phyloP scores from a whole-genome alignment of 1,140 invertebrate genomes.

The Triops cancriformis region DNA sequence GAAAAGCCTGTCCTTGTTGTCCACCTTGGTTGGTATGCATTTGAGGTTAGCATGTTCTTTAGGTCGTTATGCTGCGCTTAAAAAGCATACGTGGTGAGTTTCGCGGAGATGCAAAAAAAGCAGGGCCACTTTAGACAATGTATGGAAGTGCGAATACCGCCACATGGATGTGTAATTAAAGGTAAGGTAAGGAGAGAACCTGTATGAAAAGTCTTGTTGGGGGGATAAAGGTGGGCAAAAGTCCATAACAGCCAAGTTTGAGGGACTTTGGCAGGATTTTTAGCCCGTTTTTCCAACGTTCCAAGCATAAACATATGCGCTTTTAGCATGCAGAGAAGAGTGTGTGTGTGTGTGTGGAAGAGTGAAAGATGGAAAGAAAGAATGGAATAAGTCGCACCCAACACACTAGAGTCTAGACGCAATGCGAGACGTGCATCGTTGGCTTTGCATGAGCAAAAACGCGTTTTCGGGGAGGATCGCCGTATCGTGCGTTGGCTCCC shows the following conservation, averaged over 20 bases:
- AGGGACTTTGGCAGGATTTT: not conserved
- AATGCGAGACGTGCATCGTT: slow-evolving; percentile 2
- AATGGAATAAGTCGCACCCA: no score
- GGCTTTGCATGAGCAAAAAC: not conserved
- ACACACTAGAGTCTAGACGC: not conserved
- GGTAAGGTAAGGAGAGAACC: not conserved
- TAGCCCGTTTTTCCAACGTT: not conserved
- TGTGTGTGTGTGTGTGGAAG: no score
- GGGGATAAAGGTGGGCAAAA: not conserved
- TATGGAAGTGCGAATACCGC: not conserved
- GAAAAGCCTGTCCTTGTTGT: slow-evolving; percentile 6
- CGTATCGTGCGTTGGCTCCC: not conserved
- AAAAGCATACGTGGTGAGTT: not conserved
- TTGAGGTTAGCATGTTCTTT: not conserved
- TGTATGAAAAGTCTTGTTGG: not conserved
- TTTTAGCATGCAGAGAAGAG: not conserved
- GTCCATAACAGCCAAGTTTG: not conserved
- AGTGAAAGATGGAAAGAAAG: no score
- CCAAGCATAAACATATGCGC: not conserved
- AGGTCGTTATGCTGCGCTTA: not conserved
- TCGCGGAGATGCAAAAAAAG: not conserved
- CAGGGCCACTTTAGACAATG: not conserved
- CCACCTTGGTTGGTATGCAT: slow-evolving; percentile 10
- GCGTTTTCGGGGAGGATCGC: not conserved
- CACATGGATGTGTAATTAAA: not conserved